Conservation (phyloP, 2,113 vertebrate species). For the Rattus rattus region DNA sequence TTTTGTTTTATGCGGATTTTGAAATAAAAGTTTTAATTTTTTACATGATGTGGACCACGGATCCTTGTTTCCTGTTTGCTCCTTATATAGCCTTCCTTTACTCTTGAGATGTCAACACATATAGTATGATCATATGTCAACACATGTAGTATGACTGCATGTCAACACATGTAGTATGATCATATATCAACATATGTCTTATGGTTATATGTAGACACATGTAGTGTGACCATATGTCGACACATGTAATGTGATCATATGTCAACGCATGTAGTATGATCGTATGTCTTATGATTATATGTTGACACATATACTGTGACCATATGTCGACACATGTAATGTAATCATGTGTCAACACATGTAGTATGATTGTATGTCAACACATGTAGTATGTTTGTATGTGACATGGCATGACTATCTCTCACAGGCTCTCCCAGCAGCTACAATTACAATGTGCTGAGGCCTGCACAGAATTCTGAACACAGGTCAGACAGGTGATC, state of each 20-base stretch:
- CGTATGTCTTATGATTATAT: not conserved
- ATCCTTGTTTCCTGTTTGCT: not conserved
- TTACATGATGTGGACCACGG: not conserved
- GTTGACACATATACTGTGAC: too few species aligned
- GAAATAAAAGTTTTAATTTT: not conserved
- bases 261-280: too few species aligned
- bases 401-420: too few species aligned
- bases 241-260: too few species aligned
- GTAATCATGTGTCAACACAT: too few species aligned
- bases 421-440: not conserved
- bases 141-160: not conserved
- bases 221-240: too few species aligned
- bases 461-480: not conserved
- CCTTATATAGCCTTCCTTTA: too few species aligned
- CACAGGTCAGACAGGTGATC: too few species aligned
- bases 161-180: not conserved
- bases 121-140: too few species aligned
- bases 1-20: not conserved
- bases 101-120: not conserved
- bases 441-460: not conserved
- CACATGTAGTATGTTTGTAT: not conserved
- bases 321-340: too few species aligned
- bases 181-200: too few species aligned
- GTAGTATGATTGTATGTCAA: too few species aligned
- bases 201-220: not conserved